These are phyloP conservation scores for Podabrus alpinus DNA, from an alignment of 2,888 invertebrate species.

Conservation along the genomic window DNA sequence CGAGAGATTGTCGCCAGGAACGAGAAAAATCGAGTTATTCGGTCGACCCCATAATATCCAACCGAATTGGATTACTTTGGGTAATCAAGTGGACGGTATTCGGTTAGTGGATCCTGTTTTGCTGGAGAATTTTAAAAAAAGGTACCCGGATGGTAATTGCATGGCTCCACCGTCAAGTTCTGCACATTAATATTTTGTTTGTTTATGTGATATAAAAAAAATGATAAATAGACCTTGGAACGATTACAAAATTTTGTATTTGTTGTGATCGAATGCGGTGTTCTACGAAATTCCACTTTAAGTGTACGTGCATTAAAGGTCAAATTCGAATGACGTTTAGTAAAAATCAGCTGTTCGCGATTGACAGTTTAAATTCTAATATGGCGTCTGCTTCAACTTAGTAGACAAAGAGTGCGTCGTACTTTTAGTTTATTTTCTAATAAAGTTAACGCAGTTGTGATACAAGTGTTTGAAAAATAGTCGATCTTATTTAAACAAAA, in stretches of 20 bases:
- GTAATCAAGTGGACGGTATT: slow-evolving; percentile 96
- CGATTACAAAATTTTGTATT: slow-evolving; percentile 32
- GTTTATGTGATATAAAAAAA: background rate
- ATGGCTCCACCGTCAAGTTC: slow-evolving; percentile 57
- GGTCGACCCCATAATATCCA: slow-evolving; percentile 97
- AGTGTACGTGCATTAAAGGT: slow-evolving; percentile 18
- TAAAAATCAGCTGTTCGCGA: slow-evolving; percentile 51
- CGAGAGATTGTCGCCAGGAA: slow-evolving; percentile 93
- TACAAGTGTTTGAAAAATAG: slow-evolving; percentile 20
- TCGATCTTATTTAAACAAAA: slow-evolving; percentile 55
- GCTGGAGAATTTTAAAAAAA: slow-evolving; percentile 84
- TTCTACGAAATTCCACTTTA: slow-evolving; percentile 31
- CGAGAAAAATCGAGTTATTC: slow-evolving; percentile 95
- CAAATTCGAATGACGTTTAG: slow-evolving; percentile 28
- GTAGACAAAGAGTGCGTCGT: slow-evolving; percentile 48
- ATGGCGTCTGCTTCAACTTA: slow-evolving; percentile 48
- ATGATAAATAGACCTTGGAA: background rate
- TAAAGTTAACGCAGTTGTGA: slow-evolving; percentile 33
- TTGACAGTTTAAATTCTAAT: slow-evolving; percentile 49
- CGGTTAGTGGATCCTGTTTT: slow-evolving; percentile 90
- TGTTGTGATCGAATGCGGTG: slow-evolving; percentile 41
- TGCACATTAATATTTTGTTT: slow-evolving; percentile 32
- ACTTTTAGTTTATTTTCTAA: slow-evolving; percentile 36
- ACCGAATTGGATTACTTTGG: slow-evolving; percentile 97
- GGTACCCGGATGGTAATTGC: slow-evolving; percentile 89